Base-by-base conservation (phyloP, 2,888 invertebrate species). In the Sminthurides aquaticus region DNA sequence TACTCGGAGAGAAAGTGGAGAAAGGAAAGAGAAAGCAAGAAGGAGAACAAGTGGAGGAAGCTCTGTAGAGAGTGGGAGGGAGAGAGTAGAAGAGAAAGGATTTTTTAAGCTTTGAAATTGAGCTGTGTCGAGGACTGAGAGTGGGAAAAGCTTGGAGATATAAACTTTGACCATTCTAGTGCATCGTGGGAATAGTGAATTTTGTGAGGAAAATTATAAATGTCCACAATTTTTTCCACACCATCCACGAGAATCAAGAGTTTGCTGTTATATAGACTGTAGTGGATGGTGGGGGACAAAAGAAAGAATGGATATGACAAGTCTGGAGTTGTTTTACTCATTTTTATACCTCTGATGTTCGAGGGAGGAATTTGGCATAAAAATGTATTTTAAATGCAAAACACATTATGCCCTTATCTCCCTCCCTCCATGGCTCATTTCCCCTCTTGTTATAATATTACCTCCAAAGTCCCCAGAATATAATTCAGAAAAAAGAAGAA, bases 381-480 rank as follows among this genome's bases (percentile, higher is more conserved):
- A 52, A 60, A 60, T 60, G 26, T 49, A 60, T 60, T 60, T 60
- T 60, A 60, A 60, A 60, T 60, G 60, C 60, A 60, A 60, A 60
- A 52, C 60, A 60, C 60, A 52, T 52, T 60, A 52, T 27, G 49
- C 49, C 43, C 60, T 49, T 60, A 60, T 49, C 60, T 60, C 15
- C 8, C 43, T 34, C 5, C 43, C 43, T 49, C 25, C 49, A 48
- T 49, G 49, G 22, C 28, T 27, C 49, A 49, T 60, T 52, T 60
- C 48, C 26, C 48, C 48, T 34, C 34, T 58, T 57, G 43, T 34
- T 34, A 34, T 5, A 34, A 34, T 34, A 34, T 34, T 34, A 34
- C 43, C 43, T 57, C 56, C 15, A 11, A 26, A 57, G 24, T 55
- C 25, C 55, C 55, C 55, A 55, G 25, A 25, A 55, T 25, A 55